phyloP scores from a whole-genome alignment of 1,140 invertebrate genomes.

The Mactra quadrangularis region DNA sequence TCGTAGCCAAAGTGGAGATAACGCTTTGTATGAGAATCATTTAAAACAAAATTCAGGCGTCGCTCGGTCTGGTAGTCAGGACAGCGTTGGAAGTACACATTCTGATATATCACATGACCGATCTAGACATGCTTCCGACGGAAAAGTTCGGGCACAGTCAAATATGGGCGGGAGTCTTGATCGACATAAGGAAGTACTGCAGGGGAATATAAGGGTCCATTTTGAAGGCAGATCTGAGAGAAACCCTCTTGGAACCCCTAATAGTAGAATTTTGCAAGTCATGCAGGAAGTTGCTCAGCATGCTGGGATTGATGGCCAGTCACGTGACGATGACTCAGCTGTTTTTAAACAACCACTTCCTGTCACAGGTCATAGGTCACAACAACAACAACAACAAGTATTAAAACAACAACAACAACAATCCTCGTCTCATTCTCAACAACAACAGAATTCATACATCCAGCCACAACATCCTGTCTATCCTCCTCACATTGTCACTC shows the following conservation, averaged over 20 bases:
- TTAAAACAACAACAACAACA: constrained; percentile 14
- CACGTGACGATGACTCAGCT: constrained; percentile 39
- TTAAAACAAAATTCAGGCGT: constrained; percentile 76
- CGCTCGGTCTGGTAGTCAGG: constrained; percentile 83
- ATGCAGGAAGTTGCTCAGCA: constrained; percentile 83
- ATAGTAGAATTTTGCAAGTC: constrained; percentile 79
- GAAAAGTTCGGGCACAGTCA: constrained; percentile 5
- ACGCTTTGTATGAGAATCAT: constrained; percentile 65
- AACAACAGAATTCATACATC: not conserved
- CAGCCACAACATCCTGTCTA: constrained; percentile 9
- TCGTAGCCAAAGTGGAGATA: constrained; percentile 68
- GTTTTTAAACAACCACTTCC: constrained; percentile 57
- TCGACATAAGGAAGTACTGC: constrained; percentile 63
- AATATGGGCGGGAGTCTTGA: constrained; percentile 77
- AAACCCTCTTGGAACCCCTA: constrained; percentile 61
- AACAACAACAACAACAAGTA: constrained; percentile 39
- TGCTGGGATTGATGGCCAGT: constrained; percentile 72
- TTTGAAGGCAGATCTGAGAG: constrained; percentile 53
- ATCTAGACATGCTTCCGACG: constrained; percentile 64
- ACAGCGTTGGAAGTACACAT: constrained; percentile 84
- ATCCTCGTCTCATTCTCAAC: not conserved
- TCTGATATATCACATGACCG: constrained; percentile 84
- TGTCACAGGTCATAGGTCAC: not conserved
- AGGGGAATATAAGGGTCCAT: constrained; percentile 44
- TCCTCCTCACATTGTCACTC: constrained; percentile 8